Percentiles rank a stretch among this genome's conserved stretches.
These are phyloP conservation scores for Limnephilus auricula DNA, from an alignment of 2,888 invertebrate genomes.

Conservation along the genomic window DNA sequence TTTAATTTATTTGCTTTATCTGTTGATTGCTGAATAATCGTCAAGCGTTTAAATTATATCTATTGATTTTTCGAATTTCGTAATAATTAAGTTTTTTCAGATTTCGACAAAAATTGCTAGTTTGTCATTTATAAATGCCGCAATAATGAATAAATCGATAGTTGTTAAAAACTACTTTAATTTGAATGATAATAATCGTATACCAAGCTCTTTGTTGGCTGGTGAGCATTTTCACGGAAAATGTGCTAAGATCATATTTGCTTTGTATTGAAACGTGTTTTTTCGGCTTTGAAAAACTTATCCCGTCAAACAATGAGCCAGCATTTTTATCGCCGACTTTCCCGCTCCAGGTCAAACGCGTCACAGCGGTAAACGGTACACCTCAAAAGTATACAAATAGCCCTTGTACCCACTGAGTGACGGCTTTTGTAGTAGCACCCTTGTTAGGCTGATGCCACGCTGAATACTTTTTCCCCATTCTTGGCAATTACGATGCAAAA, in stretches of 20 bases:
- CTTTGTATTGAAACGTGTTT: neutral
- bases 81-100: conserved; percentile 22
- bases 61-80: conserved; percentile 43
- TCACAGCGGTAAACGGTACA: conserved; percentile 49
- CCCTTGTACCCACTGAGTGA: conserved; percentile 54
- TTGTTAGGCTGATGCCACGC: conserved; percentile 46
- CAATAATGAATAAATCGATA: neutral
- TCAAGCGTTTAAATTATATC: conserved; percentile 40
- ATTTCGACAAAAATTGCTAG: neutral
- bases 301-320: conserved; percentile 3
- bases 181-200: neutral
- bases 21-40: conserved; percentile 56
- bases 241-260: neutral
- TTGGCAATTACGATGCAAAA: conserved; percentile 65
- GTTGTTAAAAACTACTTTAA: neutral
- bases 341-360: conserved; percentile 24
- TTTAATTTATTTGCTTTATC: conserved; percentile 60
- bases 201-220: neutral
- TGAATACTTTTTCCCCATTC: conserved; percentile 58
- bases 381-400: conserved; percentile 61
- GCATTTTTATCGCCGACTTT: conserved; percentile 32
- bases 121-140: neutral
- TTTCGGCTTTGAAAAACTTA: neutral
- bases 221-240: neutral
- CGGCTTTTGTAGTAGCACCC: conserved; percentile 61